Evolutionary conservation across 1,140 invertebrate genomes (phyloP), one percentile per base, ranked within the genome.

Genomic region (Homarus americanus): DNA sequence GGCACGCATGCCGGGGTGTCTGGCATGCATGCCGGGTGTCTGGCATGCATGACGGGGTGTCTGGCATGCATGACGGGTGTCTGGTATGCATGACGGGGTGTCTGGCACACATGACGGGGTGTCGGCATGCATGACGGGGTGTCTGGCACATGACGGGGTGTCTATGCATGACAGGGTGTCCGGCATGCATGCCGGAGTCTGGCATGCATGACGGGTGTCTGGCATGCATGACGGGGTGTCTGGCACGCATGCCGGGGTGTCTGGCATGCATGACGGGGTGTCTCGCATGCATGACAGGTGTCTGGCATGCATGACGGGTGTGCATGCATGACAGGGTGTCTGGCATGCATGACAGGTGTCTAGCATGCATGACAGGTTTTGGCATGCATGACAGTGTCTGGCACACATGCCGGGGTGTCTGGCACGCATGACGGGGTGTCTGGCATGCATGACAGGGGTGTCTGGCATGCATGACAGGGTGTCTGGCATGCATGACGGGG

Each of bases 381-480:
- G 78, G 1, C 76, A 38, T 10, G 17, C 44, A 10, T 17, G 40
- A 79, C 38, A 38, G 75, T 40, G 75, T 78, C 75, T 78, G 75
- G 75, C 36, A 38, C 38, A 17, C 38, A 9, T 34, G n/a, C 38
- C n/a, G n/a, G n/a, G n/a, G n/a, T n/a, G n/a, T n/a, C n/a, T n/a
- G n/a, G n/a, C n/a, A n/a, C n/a, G n/a, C n/a, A n/a, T n/a, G n/a
- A n/a, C n/a, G n/a, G n/a, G n/a, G n/a, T n/a, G n/a, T n/a, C 44
- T 17, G 44, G 44, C 0, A 9, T 10, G 17, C 44, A 10, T 17
- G 40, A 79, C 38, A 38, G n/a, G 75, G 24, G 75, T 40, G 75
- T 78, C 75, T 78, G 75, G 75, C 36, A 38, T 41, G 38, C 38
- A 9, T 34, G n/a, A 78, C n/a, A n/a, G n/a, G n/a, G n/a, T n/a